A percentile compares a stretch with the other conserved stretches of the same genome.
Evolutionary conservation across 2,797 vertebrate genomes (phyloP).

Genomic region (Trachurus trachurus): DNA sequence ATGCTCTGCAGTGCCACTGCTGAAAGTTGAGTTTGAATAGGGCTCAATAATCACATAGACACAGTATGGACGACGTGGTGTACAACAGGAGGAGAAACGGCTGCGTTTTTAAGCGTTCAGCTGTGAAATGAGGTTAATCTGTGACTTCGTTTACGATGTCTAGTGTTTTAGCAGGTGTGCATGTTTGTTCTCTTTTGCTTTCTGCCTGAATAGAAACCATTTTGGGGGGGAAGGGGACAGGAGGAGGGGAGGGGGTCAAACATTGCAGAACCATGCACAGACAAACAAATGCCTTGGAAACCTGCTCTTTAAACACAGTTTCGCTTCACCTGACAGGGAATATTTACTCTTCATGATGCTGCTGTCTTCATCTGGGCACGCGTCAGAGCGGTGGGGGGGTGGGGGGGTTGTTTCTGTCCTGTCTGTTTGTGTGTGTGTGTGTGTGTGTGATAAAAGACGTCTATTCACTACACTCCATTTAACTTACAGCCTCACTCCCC

Average conservation of each 20-base stretch:
- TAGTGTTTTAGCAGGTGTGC: not conserved
- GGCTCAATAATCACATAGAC: conserved; percentile 3
- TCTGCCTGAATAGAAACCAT: not conserved
- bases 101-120: not conserved
- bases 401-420: conserved; percentile 39
- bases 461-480: conserved; percentile 88
- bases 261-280: conserved; percentile 13
- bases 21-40: conserved; percentile 11
- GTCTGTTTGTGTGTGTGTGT: conserved; percentile 37
- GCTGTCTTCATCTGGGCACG: conserved; percentile 66
- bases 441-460: conserved; percentile 59
- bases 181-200: conserved; percentile 10
- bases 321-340: conserved; percentile 45
- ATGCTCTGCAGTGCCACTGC: conserved; percentile 58
- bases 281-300: conserved; percentile 52
- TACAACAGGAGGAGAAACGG: not conserved
- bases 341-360: conserved; percentile 60
- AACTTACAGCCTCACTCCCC: conserved; percentile 99
- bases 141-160: conserved; percentile 16
- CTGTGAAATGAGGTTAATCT: conserved; percentile 16
- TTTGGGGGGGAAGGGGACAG: not conserved
- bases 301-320: conserved; percentile 52
- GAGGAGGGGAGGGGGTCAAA: conserved; percentile 1
- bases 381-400: conserved; percentile 31
- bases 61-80: not conserved